Evolutionary conservation across 2,113 vertebrate species (phyloP), one percentile per base, ranked within the genome.

Genomic region (Marmota flaviventris): DNA sequence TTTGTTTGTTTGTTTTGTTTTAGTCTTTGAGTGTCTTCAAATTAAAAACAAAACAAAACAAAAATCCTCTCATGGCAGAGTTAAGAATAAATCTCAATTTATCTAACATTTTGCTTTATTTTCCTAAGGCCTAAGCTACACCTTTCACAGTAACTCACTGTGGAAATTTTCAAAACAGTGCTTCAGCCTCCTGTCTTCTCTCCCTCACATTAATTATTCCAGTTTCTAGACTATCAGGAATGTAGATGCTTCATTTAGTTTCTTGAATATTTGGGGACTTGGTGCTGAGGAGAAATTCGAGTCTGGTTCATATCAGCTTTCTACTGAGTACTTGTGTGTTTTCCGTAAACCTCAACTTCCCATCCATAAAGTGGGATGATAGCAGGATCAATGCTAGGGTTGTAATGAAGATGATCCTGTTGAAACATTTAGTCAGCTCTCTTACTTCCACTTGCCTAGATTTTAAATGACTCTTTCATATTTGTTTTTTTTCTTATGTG

Each of bases 31-130:
- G 18, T 20, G 18, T 56, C 56, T 5, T 56, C 18, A 20, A 56
- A 56, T 20, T 20, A 20, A 56, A 56, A 56, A 56, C 4, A 56
- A 56, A 56, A 56, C 17, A 56, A 56, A 56, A 56, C 61, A 27
- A 8, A 63, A 24, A 63, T 27, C 56, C 56, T 20, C 56, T 20
- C 17, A 67, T 20, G 63, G 7, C n/a, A 82, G 27, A 65, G 32
- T 51, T 85, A 72, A 77, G 73, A 76, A 18, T 34, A 76, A 83
- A 45, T 81, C n/a, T 94, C 65, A 77, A 29, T 73, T 79, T 69
- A 16, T 42, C 11, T 94, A 81, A 78, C 65, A 85, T n/a, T 96
- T 92, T 79, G 65, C 82, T 87, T 61, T 86, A 63, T 14, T 25
- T n/a, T 77, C 22, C 34, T 42, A 81, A 95, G 17, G 34, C 5